Conservation (phyloP, 2,113 vertebrate genomes). For the Tachysurus vachellii region DNA sequence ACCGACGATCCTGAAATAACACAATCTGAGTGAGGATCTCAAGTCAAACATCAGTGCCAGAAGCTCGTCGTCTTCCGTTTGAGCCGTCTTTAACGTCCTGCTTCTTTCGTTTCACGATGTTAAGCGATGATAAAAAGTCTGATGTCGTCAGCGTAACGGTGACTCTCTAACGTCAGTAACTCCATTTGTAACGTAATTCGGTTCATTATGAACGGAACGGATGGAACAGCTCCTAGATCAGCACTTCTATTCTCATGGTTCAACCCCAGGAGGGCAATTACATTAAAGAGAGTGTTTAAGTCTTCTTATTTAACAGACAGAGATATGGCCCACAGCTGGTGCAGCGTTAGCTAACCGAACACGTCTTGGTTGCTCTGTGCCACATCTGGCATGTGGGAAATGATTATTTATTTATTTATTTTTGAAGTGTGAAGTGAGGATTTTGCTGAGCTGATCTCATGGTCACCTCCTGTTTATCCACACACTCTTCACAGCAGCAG, state of each 20-base stretch:
- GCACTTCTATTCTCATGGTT: conserved; percentile 15
- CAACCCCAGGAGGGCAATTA: conserved; percentile 33
- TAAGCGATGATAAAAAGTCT: not conserved
- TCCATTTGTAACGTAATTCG: not conserved
- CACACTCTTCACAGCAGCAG: not conserved
- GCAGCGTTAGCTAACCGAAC: conserved; percentile 16
- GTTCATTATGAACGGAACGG: conserved; percentile 12
- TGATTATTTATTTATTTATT: not conserved
- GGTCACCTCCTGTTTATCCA: conserved; percentile 9
- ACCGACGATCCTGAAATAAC: not conserved
- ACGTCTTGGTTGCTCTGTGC: not conserved
- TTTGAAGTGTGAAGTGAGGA: conserved; percentile 4
- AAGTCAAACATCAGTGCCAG: not conserved
- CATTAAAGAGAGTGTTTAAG: conserved; percentile 41
- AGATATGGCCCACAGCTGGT: conserved; percentile 24
- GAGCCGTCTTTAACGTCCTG: not conserved
- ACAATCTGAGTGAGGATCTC: not conserved
- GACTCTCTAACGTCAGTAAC: not conserved
- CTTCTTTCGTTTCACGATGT: not conserved
- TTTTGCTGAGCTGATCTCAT: conserved; percentile 23
- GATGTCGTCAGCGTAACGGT: not conserved
- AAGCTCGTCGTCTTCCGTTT: not conserved
- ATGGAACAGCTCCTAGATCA: conserved; percentile 18
- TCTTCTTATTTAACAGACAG: conserved; percentile 36
- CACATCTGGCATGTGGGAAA: conserved; percentile 20